Evolutionary conservation across 1,140 invertebrate species (phyloP).

Genomic region (Phymastichus coffea): DNA sequence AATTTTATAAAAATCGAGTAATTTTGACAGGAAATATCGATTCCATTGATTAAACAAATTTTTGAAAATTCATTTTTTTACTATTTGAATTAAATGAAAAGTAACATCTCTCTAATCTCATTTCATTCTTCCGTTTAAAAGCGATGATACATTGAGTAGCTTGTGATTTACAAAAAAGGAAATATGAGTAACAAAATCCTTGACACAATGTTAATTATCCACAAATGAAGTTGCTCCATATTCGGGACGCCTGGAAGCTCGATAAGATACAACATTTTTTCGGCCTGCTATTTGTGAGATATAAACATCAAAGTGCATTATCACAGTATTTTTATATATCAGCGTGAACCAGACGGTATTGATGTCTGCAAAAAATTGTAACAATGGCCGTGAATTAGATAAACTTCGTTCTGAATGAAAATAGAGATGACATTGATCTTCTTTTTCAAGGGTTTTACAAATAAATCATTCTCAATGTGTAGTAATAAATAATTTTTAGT

Average conservation of each 20-base stretch:
- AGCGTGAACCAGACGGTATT: background rate
- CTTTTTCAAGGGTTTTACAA: background rate
- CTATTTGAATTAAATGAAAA: too few species aligned
- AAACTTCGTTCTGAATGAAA: too few species aligned
- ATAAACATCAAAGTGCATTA: conserved; percentile 7
- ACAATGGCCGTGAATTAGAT: too few species aligned
- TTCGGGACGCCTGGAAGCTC: conserved; percentile 7
- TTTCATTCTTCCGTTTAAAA: too few species aligned
- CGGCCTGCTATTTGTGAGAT: conserved; percentile 3
- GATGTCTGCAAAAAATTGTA: background rate
- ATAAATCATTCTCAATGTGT: background rate
- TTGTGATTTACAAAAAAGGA: background rate
- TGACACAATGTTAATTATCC: background rate
- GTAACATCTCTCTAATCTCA: too few species aligned
- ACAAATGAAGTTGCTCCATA: background rate
- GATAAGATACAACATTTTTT: conserved; percentile 19
- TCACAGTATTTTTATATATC: background rate
- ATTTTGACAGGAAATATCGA: too few species aligned
- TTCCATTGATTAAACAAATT: too few species aligned
- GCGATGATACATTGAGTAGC: background rate
- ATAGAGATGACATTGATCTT: too few species aligned
- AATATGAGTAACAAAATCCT: conserved; percentile 1
- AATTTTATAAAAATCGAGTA: too few species aligned
- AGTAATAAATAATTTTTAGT: background rate
- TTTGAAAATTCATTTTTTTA: background rate